Percentiles rank a stretch among this genome's conserved stretches.
Evolutionary conservation across 2,113 vertebrate genomes (phyloP).

Genomic region (Lynx canadensis): DNA sequence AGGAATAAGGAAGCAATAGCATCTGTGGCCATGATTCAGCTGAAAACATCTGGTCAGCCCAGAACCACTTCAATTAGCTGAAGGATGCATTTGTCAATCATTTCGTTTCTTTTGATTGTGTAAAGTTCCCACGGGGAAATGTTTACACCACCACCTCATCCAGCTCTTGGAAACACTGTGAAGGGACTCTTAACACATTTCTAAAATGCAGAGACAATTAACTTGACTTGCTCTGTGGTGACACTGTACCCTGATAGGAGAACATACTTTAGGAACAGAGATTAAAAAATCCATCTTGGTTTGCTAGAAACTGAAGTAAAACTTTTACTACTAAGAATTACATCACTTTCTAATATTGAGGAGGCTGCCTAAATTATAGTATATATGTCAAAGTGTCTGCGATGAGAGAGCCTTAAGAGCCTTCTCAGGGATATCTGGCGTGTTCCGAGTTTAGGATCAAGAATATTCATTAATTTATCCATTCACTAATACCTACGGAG

Average conservation of each 20-base stretch:
- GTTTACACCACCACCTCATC: conserved; percentile 46
- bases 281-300: conserved; percentile 69
- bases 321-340: conserved; percentile 59
- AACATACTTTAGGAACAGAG: conserved; percentile 75
- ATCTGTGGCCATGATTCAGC: conserved; percentile 71
- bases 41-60: conserved; percentile 79
- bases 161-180: conserved; percentile 75
- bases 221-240: conserved; percentile 74
- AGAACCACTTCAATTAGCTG: conserved; percentile 75
- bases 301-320: conserved; percentile 71
- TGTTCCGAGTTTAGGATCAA: neutral
- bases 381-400: neutral
- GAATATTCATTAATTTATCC: neutral
- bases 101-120: conserved; percentile 70
- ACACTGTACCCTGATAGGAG: conserved; percentile 72
- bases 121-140: conserved; percentile 73
- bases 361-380: neutral
- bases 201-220: conserved; percentile 78
- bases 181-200: conserved; percentile 72
- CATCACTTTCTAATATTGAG: neutral
- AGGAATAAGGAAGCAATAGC: conserved; percentile 58
- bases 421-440: neutral
- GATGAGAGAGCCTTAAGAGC: neutral
- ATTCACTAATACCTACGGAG: neutral
- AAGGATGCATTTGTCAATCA: conserved; percentile 71